phyloP scores from a whole-genome alignment of 2,888 invertebrate species.

The Anorthoa munda region DNA sequence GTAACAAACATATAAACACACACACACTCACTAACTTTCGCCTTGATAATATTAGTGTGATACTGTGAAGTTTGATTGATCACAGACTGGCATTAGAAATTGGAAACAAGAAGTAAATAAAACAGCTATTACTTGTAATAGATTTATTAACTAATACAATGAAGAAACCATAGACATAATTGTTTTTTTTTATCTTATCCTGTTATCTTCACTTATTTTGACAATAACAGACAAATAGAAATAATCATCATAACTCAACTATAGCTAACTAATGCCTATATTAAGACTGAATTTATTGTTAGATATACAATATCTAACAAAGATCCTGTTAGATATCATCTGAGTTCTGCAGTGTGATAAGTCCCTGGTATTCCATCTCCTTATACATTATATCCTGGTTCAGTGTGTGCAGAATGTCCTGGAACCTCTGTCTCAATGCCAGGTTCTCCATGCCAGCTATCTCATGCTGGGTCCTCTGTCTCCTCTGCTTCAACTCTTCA shows the following conservation, averaged over 20 bases:
- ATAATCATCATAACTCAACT: background rate
- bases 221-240: background rate
- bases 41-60: no score
- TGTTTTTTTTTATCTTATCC: background rate
- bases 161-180: background rate
- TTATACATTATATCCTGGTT: conserved; percentile 95
- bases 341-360: conserved; percentile 84
- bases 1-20: no score
- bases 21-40: no score
- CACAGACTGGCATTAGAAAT: no score
- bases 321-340: conserved; percentile 80
- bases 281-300: conserved; percentile 30
- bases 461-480: conserved; percentile 95
- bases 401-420: conserved; percentile 95
- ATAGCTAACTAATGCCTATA: background rate
- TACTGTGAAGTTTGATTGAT: no score
- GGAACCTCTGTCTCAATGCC: conserved; percentile 95
- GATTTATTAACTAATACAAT: background rate
- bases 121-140: no score
- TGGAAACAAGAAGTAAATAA: no score
- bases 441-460: conserved; percentile 96
- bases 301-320: conserved; percentile 54
- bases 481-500: conserved; percentile 93
- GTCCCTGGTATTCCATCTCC: conserved; percentile 92
- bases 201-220: no score